phyloP scores from a whole-genome alignment of 2,113 vertebrate species.

The Pelusios castaneus region DNA sequence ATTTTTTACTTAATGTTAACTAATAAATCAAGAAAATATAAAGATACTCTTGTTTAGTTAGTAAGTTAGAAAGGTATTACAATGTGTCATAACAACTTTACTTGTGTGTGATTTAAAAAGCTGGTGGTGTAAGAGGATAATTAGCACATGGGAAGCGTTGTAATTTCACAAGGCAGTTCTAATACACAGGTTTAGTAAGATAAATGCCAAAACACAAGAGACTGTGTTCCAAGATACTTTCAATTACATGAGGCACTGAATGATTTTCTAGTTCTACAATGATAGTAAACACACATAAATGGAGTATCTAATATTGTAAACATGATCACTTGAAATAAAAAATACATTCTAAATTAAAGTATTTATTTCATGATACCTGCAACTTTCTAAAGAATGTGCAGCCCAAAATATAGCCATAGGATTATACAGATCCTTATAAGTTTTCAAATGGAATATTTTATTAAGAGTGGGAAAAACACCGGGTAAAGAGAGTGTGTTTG shows the following conservation, averaged over 20 bases:
- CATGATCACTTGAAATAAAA: slow-evolving; percentile 39
- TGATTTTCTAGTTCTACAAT: slow-evolving; percentile 9
- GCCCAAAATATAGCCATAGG: background rate
- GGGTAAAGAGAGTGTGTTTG: background rate
- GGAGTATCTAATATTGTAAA: slow-evolving; percentile 52
- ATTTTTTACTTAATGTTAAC: background rate
- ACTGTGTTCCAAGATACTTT: slow-evolving; percentile 38
- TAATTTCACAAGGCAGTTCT: slow-evolving; percentile 36
- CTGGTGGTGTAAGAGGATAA: slow-evolving; percentile 36
- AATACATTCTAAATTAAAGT: slow-evolving; percentile 54
- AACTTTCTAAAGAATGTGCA: background rate
- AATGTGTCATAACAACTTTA: background rate
- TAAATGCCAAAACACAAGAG: slow-evolving; percentile 61
- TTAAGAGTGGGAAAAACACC: background rate
- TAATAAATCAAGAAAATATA: slow-evolving; percentile 39
- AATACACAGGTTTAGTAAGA: slow-evolving; percentile 68
- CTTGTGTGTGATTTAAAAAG: slow-evolving; percentile 47
- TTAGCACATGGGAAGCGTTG: slow-evolving; percentile 56
- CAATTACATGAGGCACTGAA: slow-evolving; percentile 59
- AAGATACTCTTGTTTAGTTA: slow-evolving; percentile 59
- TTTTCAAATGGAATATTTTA: slow-evolving; percentile 5
- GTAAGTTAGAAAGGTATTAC: background rate
- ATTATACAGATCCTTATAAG: background rate
- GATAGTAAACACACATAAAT: slow-evolving; percentile 53
- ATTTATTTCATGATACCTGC: slow-evolving; percentile 60